These are phyloP conservation scores for Archaeoteleia sp. DNA, from an alignment of 2,888 invertebrate genomes.

Conservation along the genomic window DNA sequence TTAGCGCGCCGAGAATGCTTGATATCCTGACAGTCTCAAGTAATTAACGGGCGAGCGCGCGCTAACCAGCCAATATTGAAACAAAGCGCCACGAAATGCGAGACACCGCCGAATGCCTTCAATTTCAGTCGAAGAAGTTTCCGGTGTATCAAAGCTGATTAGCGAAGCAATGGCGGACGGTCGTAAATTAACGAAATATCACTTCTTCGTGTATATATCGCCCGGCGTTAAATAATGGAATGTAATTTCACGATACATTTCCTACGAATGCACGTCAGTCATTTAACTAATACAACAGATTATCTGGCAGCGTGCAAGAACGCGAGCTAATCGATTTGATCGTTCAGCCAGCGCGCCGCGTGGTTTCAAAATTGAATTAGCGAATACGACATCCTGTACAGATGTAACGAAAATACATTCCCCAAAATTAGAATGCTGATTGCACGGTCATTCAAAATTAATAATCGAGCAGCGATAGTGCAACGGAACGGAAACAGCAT, in stretches of 20 bases:
- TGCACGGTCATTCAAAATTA: conserved; percentile 53
- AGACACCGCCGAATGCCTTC: conserved; percentile 1
- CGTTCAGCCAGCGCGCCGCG: conserved; percentile 15
- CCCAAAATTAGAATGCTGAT: conserved; percentile 53
- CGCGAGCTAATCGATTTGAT: conserved; percentile 25
- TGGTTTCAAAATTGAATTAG: conserved; percentile 47
- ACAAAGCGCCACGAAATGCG: too few species aligned
- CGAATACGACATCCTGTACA: conserved; percentile 37
- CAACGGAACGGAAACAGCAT: conserved; percentile 26
- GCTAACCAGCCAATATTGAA: conserved; percentile 70
- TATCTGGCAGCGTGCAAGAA: neutral
- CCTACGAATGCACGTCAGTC: neutral
- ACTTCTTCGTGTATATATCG: too few species aligned
- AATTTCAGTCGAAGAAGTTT: neutral
- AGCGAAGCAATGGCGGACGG: too few species aligned
- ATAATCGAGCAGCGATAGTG: conserved; percentile 51
- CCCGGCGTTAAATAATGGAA: neutral
- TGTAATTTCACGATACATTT: neutral
- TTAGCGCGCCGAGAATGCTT: conserved; percentile 72
- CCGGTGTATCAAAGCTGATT: too few species aligned
- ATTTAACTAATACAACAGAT: conserved; percentile 22
- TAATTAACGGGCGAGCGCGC: conserved; percentile 71
- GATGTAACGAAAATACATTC: conserved; percentile 52
- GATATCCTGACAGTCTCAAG: conserved; percentile 74
- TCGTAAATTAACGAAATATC: too few species aligned